These are phyloP conservation scores for Phoeniculus purpureus DNA, from an alignment of 2,797 vertebrate species.

Conservation along the genomic window DNA sequence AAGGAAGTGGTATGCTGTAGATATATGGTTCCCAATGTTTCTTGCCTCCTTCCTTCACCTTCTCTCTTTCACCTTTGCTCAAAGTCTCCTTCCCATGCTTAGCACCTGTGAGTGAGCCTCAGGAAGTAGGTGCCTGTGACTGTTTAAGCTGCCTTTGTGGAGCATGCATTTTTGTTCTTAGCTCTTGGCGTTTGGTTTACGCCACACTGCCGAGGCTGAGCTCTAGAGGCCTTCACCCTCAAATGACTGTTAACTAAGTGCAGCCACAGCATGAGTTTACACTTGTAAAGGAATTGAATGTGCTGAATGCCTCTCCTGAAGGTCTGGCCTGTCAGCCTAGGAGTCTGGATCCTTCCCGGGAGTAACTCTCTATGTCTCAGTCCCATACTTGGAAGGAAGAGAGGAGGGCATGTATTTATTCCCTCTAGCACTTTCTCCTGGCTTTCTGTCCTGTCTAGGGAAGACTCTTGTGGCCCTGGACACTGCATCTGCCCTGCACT, in stretches of 20 bases:
- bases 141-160: background rate
- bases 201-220: background rate
- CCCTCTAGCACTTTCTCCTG: background rate
- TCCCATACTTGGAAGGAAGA: background rate
- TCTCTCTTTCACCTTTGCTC: background rate
- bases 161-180: background rate
- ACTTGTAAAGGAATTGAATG: background rate
- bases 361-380: background rate
- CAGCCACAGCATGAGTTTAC: rapidly evolving
- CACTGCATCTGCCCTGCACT: background rate
- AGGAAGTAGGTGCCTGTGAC: background rate
- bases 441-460: background rate
- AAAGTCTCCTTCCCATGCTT: background rate
- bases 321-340: background rate
- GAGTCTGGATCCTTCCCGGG: background rate
- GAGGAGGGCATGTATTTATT: background rate
- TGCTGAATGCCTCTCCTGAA: background rate
- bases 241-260: background rate
- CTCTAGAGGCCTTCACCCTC: background rate
- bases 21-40: background rate
- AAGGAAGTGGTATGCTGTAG: background rate
- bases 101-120: background rate
- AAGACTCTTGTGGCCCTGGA: background rate
- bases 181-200: background rate
- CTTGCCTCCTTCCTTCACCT: background rate